Percentiles rank a stretch among this genome's conserved stretches.
These are phyloP conservation scores for Camponotus floridanus DNA, from an alignment of 1,140 invertebrate genomes.

Conservation along the genomic window DNA sequence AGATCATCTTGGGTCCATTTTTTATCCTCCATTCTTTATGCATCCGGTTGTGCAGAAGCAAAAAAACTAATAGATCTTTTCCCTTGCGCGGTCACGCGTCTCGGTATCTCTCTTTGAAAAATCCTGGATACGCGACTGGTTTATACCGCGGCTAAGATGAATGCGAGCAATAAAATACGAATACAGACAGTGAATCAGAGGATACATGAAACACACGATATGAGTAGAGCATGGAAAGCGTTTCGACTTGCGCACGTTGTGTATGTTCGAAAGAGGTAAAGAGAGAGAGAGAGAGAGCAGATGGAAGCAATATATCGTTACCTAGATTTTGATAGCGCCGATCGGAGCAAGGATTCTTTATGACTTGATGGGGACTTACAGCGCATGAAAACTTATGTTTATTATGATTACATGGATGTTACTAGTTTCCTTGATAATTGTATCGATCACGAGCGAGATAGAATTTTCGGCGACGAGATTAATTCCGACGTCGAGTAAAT, in stretches of 20 bases:
- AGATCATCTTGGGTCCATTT: neutral
- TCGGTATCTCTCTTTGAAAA: constrained; percentile 31
- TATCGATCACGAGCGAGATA: no score
- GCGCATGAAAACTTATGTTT: neutral
- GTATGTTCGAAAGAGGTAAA: neutral
- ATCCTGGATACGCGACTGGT: constrained; percentile 16
- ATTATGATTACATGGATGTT: neutral
- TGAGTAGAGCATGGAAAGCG: constrained; percentile 1
- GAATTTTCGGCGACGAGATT: neutral
- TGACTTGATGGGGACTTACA: neutral
- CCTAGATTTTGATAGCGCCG: constrained; percentile 29
- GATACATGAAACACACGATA: constrained; percentile 22
- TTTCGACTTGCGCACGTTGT: neutral
- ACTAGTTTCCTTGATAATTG: neutral
- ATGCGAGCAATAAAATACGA: constrained; percentile 45
- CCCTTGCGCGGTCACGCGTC: neutral
- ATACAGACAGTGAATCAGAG: constrained; percentile 33
- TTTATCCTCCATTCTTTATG: neutral
- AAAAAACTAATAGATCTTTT: constrained; percentile 18
- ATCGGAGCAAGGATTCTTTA: constrained; percentile 43
- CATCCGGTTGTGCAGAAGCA: constrained; percentile 8
- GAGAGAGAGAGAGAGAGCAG: constrained; percentile 24
- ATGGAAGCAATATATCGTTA: constrained; percentile 42
- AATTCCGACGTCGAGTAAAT: neutral
- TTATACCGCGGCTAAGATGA: constrained; percentile 12